Base-by-base conservation (phyloP, 64 coral and sea anemone species). In the Pocillopora damicornis region DNA sequence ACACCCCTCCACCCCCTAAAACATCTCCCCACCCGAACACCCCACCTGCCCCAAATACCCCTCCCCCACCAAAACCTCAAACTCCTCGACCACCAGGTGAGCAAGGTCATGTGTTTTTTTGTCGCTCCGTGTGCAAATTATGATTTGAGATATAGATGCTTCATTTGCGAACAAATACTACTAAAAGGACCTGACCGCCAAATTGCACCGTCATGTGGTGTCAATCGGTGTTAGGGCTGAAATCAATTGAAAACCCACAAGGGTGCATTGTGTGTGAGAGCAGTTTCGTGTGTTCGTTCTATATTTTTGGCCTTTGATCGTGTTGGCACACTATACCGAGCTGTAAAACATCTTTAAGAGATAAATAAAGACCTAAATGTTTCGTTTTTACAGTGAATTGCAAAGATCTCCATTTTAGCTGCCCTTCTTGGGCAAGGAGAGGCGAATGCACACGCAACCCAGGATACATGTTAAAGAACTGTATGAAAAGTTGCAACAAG, bases 361-460 rank as follows among this genome's bases (percentile, higher is more conserved):
- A 51, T 45, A 86, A 36, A 0, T 38, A 0, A 86, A 84, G 15
- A 23, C 35, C 1, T 34, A 10, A 0, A 61, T 38, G 12, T 11
- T 62, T 75, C 0, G 18, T 30, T 76, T 73, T 86, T 22, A 37
- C 59, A 87, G 66, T 78, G 56, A 74, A 91, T 76, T 98, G 95
- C 68, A 60, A 79, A 59, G 95, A 98, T 79, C 61, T 69, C 6
- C 38, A 93, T 42, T 17, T 63, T 11, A 61, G 15, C 6, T 98
- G 95, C 59, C 5, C 13, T 58, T 74, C 62, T n/a, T 98, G 95
- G 95, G 79, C 95, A 13, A 15, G 59, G 34, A 87, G 63, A 11
- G 94, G 94, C 0, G 88, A 97, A 78, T 97, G 94, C 79, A 16
- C 4, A 13, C 87, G 67, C 12, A 97, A 97, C 67, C 94, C 88